Evolutionary conservation across 2,797 vertebrate species (phyloP).

Genomic region (Chloroceryle amazona): DNA sequence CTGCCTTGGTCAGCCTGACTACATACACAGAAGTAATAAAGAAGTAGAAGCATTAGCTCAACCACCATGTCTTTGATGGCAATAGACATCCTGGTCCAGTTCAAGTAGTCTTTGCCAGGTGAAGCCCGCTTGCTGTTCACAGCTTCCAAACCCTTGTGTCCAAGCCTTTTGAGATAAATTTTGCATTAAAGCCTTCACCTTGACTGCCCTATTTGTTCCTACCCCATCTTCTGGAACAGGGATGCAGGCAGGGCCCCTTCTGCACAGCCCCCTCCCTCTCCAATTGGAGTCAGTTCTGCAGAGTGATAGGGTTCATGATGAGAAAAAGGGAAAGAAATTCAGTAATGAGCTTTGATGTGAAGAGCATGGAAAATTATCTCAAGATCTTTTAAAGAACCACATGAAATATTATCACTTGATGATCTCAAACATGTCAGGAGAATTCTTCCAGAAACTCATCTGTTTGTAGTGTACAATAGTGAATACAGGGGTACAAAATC

Average conservation of each 20-base stretch:
- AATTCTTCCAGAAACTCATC: not conserved
- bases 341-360: not conserved
- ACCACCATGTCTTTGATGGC: not conserved
- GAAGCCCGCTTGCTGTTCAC: not conserved
- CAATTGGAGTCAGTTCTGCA: not conserved
- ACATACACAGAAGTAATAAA: not conserved
- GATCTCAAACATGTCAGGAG: not conserved
- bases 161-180: not conserved
- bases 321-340: not conserved
- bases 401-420: not conserved
- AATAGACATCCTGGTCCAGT: not conserved
- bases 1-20: not conserved
- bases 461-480: not conserved
- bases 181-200: not conserved
- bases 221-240: not conserved
- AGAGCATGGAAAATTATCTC: not conserved
- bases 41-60: not conserved
- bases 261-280: not conserved
- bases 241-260: not conserved
- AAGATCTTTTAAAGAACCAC: not conserved
- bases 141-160: not conserved
- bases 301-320: not conserved
- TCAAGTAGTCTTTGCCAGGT: not conserved
- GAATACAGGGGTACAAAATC: not conserved
- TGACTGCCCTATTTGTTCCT: not conserved